Percentiles rank a stretch among this genome's conserved stretches.
phyloP scores from a whole-genome alignment of 2,113 vertebrate genomes.

The Promerops cafer region DNA sequence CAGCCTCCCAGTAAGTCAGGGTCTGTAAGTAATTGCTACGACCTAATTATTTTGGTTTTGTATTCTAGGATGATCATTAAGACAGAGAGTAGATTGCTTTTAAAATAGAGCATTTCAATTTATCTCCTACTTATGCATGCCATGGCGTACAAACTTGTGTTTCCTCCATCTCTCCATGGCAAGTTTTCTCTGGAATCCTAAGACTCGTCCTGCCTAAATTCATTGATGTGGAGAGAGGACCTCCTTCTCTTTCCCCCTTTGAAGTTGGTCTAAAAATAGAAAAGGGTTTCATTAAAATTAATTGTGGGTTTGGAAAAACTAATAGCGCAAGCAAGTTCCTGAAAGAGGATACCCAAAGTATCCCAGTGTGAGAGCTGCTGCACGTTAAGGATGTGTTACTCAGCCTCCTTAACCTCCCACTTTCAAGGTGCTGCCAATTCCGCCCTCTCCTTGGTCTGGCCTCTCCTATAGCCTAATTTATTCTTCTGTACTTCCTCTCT shows the following conservation, averaged over 20 bases:
- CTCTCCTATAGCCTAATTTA: neutral
- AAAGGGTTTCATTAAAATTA: conserved; percentile 48
- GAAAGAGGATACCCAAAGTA: neutral
- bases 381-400: neutral
- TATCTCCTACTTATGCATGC: neutral
- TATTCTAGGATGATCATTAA: neutral
- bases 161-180: neutral
- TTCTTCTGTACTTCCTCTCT: neutral
- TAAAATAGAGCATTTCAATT: neutral
- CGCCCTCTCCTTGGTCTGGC: rapidly evolving
- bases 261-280: conserved; percentile 9
- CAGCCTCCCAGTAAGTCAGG: neutral
- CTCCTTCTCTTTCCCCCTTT: conserved; percentile 30
- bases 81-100: neutral
- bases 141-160: neutral
- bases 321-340: neutral
- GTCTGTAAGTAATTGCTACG: neutral
- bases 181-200: neutral
- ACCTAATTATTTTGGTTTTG: neutral
- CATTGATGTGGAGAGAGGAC: neutral
- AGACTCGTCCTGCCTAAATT: neutral
- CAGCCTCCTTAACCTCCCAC: neutral
- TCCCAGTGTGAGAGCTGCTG: neutral
- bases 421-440: neutral
- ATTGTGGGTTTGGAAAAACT: conserved; percentile 20